A percentile compares a stretch with the other conserved stretches of the same genome.
Evolutionary conservation across 2,888 invertebrate genomes (phyloP).

Genomic region (Eledone cirrhosa): DNA sequence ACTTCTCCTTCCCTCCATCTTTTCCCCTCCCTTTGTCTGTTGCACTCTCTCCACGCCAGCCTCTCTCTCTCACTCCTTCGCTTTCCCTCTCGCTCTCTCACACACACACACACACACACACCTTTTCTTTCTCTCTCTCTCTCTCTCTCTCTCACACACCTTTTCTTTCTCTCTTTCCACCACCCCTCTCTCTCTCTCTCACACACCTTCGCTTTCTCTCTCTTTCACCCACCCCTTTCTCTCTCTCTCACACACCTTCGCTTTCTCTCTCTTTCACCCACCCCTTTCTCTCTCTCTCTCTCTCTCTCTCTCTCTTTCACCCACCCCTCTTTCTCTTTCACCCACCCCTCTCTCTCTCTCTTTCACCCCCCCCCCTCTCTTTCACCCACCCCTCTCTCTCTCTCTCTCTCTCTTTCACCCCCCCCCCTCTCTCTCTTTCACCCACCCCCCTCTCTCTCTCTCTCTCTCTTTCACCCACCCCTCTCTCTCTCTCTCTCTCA

Average conservation of each 20-base stretch:
- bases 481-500: background rate
- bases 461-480: too few relatives aligned
- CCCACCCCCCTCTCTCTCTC: too few relatives aligned
- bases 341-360: background rate
- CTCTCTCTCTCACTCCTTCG: background rate
- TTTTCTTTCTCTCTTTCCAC: background rate
- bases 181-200: background rate
- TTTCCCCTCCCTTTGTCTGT: background rate
- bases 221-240: background rate
- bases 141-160: too few relatives aligned
- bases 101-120: background rate
- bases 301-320: background rate
- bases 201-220: background rate
- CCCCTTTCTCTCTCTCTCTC: background rate
- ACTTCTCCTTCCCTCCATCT: background rate
- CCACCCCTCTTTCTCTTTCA: background rate
- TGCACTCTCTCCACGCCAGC: background rate
- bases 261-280: too few relatives aligned
- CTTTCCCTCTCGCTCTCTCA: background rate
- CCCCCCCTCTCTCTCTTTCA: background rate
- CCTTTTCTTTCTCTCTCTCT: too few relatives aligned
- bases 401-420: background rate
- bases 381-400: background rate
- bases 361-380: background rate
- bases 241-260: too few relatives aligned